Percentiles rank a stretch among this genome's conserved stretches.
Evolutionary conservation across 2,888 invertebrate species (phyloP).

Genomic region (Parnassius orleans): DNA sequence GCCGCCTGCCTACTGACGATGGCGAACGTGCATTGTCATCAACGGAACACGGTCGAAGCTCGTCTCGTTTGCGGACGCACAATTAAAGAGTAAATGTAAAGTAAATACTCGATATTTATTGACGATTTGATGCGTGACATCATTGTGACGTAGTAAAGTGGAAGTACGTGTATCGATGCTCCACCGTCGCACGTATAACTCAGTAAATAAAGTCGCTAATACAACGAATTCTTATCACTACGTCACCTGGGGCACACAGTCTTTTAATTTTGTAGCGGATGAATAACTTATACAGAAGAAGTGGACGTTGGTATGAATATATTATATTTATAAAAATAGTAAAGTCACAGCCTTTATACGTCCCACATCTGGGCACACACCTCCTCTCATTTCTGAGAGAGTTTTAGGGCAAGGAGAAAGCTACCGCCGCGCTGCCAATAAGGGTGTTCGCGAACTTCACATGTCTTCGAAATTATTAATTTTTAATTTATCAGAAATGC

Average conservation of each 20-base stretch:
- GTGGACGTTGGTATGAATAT: background rate
- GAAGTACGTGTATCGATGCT: background rate
- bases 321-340: too few relatives aligned
- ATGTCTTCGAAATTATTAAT: too few relatives aligned
- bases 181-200: slow-evolving; percentile 22
- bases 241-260: slow-evolving; percentile 56
- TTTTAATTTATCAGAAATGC: too few relatives aligned
- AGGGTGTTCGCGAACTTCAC: too few relatives aligned
- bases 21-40: slow-evolving; percentile 66
- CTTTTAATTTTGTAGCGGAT: slow-evolving; percentile 51
- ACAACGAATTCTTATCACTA: slow-evolving; percentile 37
- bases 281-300: slow-evolving; percentile 38
- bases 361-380: too few relatives aligned
- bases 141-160: slow-evolving; percentile 41
- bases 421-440: too few relatives aligned
- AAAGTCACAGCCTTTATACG: too few relatives aligned
- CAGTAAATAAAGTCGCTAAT: slow-evolving; percentile 34
- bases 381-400: too few relatives aligned
- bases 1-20: slow-evolving; percentile 46
- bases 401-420: too few relatives aligned
- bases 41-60: slow-evolving; percentile 57
- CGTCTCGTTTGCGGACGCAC: slow-evolving; percentile 52
- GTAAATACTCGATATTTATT: slow-evolving; percentile 73
- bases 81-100: slow-evolving; percentile 75
- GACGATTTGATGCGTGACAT: slow-evolving; percentile 72